These are phyloP conservation scores for Rana temporaria DNA, from an alignment of 2,113 vertebrate species.

Conservation along the genomic window DNA sequence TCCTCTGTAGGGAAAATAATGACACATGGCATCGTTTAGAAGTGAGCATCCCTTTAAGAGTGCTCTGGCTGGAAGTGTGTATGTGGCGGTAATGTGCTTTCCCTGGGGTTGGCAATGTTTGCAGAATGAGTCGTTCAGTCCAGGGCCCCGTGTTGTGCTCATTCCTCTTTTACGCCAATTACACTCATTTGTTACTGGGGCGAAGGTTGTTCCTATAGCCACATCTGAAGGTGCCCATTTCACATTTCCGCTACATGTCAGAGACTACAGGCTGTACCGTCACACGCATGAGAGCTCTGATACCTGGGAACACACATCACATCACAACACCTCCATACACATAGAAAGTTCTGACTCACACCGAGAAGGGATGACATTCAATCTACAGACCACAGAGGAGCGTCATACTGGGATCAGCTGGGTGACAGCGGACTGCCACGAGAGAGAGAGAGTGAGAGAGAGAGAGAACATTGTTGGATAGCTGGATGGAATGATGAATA, in stretches of 20 bases:
- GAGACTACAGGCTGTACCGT: background rate
- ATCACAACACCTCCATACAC: too few species aligned
- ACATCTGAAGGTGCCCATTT: conserved; percentile 15
- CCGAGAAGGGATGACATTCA: background rate
- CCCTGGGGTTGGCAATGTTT: background rate
- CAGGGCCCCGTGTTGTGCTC: background rate
- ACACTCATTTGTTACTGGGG: conserved; percentile 6
- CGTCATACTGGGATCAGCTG: too few species aligned
- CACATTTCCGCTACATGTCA: conserved; percentile 1
- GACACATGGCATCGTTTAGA: too few species aligned
- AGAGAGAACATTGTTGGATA: background rate
- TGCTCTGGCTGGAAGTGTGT: background rate
- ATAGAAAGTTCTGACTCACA: too few species aligned
- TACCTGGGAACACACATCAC: background rate
- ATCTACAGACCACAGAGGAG: background rate
- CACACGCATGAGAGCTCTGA: background rate
- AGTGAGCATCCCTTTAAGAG: background rate
- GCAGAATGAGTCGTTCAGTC: background rate
- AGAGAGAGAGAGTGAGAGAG: background rate
- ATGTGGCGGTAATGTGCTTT: background rate
- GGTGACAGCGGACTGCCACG: too few species aligned
- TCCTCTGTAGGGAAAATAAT: too few species aligned
- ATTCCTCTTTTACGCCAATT: conserved; percentile 33
- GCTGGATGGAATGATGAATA: background rate
- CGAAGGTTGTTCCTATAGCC: background rate